Conservation (phyloP, 1,140 invertebrate genomes). For the Aphelinus atriplicis region DNA sequence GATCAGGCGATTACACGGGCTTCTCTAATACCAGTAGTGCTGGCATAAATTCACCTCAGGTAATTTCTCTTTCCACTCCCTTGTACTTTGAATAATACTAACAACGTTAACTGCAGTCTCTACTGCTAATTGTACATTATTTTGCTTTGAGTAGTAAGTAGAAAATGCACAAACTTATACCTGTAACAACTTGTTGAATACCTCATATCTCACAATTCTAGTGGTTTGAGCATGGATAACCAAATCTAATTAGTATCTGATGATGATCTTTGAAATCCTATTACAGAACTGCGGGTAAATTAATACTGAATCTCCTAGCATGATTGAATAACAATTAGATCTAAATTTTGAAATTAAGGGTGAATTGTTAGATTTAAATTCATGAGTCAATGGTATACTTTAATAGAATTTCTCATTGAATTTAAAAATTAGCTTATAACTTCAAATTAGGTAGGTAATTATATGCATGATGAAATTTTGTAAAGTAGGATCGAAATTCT, state of each 20-base stretch:
- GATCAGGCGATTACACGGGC: constrained; percentile 53
- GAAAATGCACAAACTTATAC: constrained; percentile 35
- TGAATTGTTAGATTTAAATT: not conserved
- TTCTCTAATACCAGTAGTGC: constrained; percentile 46
- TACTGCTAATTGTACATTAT: constrained; percentile 20
- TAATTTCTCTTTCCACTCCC: constrained; percentile 41
- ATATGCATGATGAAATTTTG: too few relatives aligned
- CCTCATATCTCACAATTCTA: constrained; percentile 52
- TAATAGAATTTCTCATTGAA: not conserved
- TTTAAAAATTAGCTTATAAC: not conserved
- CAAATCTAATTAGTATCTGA: constrained; percentile 11
- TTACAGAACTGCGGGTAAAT: constrained; percentile 12
- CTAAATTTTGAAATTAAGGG: constrained; percentile 1
- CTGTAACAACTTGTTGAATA: constrained; percentile 67
- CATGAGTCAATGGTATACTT: not conserved
- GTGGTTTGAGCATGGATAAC: constrained; percentile 49
- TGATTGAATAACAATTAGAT: constrained; percentile 12
- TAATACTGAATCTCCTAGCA: constrained; percentile 7
- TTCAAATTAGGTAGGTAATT: constrained; percentile 1
- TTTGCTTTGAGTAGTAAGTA: constrained; percentile 29
- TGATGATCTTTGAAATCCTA: constrained; percentile 8
- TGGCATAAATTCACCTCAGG: constrained; percentile 58
- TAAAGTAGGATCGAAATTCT: too few relatives aligned
- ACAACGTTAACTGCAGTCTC: constrained; percentile 9
- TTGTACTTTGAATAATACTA: not conserved